Conservation (phyloP, 92 coral and sea anemone genomes). For the Parazoanthus swiftii region DNA sequence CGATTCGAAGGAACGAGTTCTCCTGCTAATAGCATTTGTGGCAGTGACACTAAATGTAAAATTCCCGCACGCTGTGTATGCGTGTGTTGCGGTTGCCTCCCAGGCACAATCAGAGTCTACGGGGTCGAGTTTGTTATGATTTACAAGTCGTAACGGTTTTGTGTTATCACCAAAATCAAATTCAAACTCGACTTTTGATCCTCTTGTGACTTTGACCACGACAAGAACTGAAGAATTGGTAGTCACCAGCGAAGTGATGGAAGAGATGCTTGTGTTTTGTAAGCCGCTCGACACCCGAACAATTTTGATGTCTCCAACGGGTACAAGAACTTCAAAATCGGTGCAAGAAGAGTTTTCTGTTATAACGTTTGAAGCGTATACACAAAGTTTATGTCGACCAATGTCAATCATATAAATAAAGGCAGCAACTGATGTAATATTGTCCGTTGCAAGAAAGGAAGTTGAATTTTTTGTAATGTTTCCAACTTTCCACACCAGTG, state of each 20-base stretch:
- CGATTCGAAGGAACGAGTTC: constrained; percentile 18
- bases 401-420: constrained; percentile 13
- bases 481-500: constrained; percentile 28
- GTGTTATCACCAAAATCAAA: constrained; percentile 27
- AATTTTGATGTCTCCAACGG: constrained; percentile 17
- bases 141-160: neutral
- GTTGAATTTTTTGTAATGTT: constrained; percentile 1
- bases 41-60: constrained; percentile 25
- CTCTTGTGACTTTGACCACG: neutral
- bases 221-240: neutral
- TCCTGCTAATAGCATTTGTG: constrained; percentile 25
- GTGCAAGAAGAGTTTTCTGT: constrained; percentile 10
- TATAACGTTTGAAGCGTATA: neutral
- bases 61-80: constrained; percentile 16
- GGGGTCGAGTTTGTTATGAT: neutral
- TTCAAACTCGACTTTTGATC: constrained; percentile 32
- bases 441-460: constrained; percentile 13
- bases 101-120: neutral
- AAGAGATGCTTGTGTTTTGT: neutral
- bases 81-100: constrained; percentile 25
- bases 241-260: constrained; percentile 13
- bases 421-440: neutral
- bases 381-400: constrained; percentile 28
- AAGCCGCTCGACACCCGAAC: neutral
- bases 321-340: constrained; percentile 28